These are phyloP conservation scores for Eudyptes chrysolophus DNA, from an alignment of 2,113 vertebrate genomes.

Conservation along the genomic window DNA sequence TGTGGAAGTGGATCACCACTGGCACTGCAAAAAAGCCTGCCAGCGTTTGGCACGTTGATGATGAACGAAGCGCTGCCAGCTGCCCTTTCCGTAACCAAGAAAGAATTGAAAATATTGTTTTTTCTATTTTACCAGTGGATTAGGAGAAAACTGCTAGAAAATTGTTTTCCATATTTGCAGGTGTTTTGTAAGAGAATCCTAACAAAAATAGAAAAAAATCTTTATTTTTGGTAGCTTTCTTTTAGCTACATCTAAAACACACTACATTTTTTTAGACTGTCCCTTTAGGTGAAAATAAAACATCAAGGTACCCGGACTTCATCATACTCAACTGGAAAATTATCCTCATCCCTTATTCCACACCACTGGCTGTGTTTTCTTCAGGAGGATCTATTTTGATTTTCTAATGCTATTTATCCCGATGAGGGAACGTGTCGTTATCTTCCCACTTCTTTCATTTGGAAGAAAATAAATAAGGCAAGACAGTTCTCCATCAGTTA, in stretches of 20 bases:
- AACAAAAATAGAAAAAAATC: neutral
- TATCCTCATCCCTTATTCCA: neutral
- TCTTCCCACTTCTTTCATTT: constrained; percentile 1
- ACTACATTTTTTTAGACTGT: neutral
- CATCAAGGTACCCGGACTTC: neutral
- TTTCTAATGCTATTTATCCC: constrained; percentile 31
- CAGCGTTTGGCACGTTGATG: neutral
- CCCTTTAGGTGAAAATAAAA: neutral
- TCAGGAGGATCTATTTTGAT: neutral
- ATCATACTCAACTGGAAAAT: neutral
- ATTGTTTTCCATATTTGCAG: neutral
- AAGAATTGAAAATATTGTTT: neutral
- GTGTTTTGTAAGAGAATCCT: neutral
- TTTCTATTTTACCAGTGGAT: neutral
- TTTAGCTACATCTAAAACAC: neutral
- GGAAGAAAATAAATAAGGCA: constrained; percentile 19
- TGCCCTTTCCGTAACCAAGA: neutral
- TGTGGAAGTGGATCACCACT: neutral
- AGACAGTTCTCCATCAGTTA: constrained; percentile 8
- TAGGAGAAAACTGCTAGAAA: neutral
- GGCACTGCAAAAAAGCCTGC: neutral
- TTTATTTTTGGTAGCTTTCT: neutral
- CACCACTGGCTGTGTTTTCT: constrained; percentile 17
- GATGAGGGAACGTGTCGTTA: constrained; percentile 17
- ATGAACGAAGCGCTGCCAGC: neutral